Conservation (phyloP, 2,888 invertebrate genomes). For the Trissoscelio sp. region DNA sequence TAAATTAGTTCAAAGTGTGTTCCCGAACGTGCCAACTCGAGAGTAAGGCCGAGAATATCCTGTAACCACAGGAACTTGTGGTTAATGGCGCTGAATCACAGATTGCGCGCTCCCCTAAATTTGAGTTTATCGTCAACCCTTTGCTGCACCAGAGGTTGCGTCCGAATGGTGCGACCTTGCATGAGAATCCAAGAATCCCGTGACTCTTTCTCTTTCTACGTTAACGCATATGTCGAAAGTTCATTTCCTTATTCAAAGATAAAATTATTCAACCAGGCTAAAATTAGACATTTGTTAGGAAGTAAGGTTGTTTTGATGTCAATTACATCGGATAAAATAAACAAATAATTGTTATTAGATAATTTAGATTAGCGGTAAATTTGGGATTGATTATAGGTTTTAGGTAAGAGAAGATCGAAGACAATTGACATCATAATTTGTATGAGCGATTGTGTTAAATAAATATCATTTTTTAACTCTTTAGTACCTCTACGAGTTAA, state of each 20-base stretch:
- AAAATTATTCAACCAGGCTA: constrained; percentile 37
- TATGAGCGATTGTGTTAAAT: too few species aligned
- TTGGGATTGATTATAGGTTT: too few species aligned
- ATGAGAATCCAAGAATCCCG: constrained; percentile 42
- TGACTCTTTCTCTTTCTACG: constrained; percentile 22
- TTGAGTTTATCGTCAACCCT: constrained; percentile 71
- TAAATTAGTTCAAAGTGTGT: constrained; percentile 68
- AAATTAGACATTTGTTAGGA: too few species aligned
- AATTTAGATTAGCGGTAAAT: too few species aligned
- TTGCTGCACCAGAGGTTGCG: constrained; percentile 63
- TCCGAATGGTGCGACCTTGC: constrained; percentile 55
- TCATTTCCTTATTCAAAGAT: constrained; percentile 30
- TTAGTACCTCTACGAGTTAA: too few species aligned
- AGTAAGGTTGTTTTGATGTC: too few species aligned
- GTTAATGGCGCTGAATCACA: constrained; percentile 83
- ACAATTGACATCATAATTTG: too few species aligned
- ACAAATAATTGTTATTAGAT: too few species aligned
- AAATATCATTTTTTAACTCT: too few species aligned
- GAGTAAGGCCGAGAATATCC: constrained; percentile 73
- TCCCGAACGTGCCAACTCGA: constrained; percentile 68
- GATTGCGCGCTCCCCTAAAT: constrained; percentile 80
- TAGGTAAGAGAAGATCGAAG: too few species aligned
- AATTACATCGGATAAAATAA: too few species aligned
- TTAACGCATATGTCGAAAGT: constrained; percentile 61
- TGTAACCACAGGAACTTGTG: constrained; percentile 82